phyloP scores from a whole-genome alignment of 2,113 vertebrate genomes.

The Varanus salvator region DNA sequence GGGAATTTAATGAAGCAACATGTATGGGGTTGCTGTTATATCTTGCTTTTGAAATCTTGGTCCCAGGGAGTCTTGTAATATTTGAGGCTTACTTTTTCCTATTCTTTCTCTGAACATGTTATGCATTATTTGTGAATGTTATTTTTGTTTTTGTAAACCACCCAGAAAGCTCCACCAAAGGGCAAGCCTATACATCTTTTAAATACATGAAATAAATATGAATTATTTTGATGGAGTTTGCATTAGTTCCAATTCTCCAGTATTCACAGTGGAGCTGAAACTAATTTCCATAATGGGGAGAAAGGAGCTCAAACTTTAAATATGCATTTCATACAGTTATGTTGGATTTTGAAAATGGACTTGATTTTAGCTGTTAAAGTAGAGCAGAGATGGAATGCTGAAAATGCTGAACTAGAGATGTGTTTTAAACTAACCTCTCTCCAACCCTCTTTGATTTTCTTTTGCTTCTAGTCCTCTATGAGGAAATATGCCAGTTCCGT shows the following conservation, averaged over 20 bases:
- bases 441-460: constrained; percentile 26
- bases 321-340: neutral
- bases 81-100: neutral
- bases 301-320: neutral
- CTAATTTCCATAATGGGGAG: neutral
- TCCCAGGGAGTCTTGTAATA: neutral
- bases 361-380: constrained; percentile 23
- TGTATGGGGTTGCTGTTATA: neutral
- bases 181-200: neutral
- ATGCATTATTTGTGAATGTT: neutral
- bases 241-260: neutral
- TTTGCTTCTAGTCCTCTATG: constrained; percentile 84
- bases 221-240: neutral
- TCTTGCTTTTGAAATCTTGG: neutral
- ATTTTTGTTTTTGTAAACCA: neutral
- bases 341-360: neutral
- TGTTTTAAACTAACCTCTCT: constrained; percentile 4
- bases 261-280: neutral
- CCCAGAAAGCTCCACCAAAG: neutral
- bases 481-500: constrained; percentile 89
- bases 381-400: constrained; percentile 49
- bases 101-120: neutral
- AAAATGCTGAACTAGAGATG: constrained; percentile 40
- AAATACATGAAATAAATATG: neutral
- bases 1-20: no score